phyloP scores from a whole-genome alignment of 92 coral and sea anemone species.

The Diadumene lineata region DNA sequence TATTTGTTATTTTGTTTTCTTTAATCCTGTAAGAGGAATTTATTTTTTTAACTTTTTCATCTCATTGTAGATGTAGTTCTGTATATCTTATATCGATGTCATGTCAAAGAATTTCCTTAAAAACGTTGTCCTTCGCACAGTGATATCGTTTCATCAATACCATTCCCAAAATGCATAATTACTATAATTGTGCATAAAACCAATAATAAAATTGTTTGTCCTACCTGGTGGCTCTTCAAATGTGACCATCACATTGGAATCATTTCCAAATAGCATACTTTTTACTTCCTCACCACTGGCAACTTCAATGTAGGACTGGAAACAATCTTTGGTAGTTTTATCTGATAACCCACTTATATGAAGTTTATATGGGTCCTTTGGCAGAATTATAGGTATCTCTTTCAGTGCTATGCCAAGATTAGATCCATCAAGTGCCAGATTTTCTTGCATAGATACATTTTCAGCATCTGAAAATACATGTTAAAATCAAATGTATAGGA shows the following conservation, averaged over 20 bases:
- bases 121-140: too few relatives aligned
- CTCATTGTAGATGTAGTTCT: too few relatives aligned
- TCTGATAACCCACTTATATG: slow-evolving; percentile 49
- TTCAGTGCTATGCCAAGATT: slow-evolving; percentile 25
- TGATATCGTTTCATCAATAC: too few relatives aligned
- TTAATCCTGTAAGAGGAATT: too few relatives aligned
- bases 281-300: slow-evolving; percentile 42
- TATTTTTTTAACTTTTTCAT: too few relatives aligned
- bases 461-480: slow-evolving; percentile 30
- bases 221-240: slow-evolving; percentile 48
- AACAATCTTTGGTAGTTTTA: slow-evolving; percentile 43
- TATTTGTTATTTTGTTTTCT: too few relatives aligned
- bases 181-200: background rate
- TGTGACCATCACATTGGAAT: slow-evolving; percentile 39
- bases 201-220: background rate
- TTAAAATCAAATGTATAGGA: too few relatives aligned
- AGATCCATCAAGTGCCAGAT: slow-evolving; percentile 24
- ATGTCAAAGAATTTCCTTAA: too few relatives aligned
- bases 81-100: too few relatives aligned
- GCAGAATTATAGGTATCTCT: slow-evolving; percentile 29
- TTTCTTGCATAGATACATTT: slow-evolving; percentile 37
- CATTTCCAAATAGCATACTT: slow-evolving; percentile 29
- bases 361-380: slow-evolving; percentile 40
- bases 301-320: slow-evolving; percentile 52
- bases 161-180: too few relatives aligned